These are phyloP conservation scores for Entelurus aequoreus DNA, from an alignment of 2,113 vertebrate species.

Conservation along the genomic window DNA sequence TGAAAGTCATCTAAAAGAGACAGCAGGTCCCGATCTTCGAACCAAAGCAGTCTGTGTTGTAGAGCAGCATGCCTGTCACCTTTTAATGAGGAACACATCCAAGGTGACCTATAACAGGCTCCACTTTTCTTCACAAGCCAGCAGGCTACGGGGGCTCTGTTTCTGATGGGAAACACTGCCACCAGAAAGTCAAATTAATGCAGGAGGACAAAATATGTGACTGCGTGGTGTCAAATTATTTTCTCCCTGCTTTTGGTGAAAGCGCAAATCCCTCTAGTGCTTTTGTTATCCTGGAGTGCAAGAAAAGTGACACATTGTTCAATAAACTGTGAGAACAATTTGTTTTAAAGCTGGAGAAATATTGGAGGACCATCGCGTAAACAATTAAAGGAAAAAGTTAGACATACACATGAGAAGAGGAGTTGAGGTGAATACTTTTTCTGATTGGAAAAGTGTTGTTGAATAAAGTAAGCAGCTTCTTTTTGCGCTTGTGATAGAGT, in stretches of 20 bases:
- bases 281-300: constrained; percentile 41
- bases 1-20: constrained; percentile 52
- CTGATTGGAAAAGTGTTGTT: constrained; percentile 8
- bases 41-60: constrained; percentile 45
- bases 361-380: constrained; percentile 11
- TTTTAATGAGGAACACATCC: constrained; percentile 59
- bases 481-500: constrained; percentile 1
- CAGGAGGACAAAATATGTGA: constrained; percentile 57
- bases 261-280: constrained; percentile 39
- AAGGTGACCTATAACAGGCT: constrained; percentile 67
- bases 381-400: neutral
- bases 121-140: constrained; percentile 42
- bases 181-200: constrained; percentile 69
- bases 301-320: constrained; percentile 34
- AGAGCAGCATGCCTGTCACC: constrained; percentile 60
- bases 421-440: constrained; percentile 6
- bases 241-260: constrained; percentile 34
- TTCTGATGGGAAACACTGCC: constrained; percentile 51
- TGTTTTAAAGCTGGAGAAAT: constrained; percentile 31
- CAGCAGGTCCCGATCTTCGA: constrained; percentile 48
- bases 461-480: neutral
- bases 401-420: constrained; percentile 5
- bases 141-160: constrained; percentile 43
- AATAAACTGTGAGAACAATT: constrained; percentile 40
- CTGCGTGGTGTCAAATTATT: constrained; percentile 54